Evolutionary conservation across 2,113 vertebrate genomes (phyloP).

Genomic region (Anolis sagrei): DNA sequence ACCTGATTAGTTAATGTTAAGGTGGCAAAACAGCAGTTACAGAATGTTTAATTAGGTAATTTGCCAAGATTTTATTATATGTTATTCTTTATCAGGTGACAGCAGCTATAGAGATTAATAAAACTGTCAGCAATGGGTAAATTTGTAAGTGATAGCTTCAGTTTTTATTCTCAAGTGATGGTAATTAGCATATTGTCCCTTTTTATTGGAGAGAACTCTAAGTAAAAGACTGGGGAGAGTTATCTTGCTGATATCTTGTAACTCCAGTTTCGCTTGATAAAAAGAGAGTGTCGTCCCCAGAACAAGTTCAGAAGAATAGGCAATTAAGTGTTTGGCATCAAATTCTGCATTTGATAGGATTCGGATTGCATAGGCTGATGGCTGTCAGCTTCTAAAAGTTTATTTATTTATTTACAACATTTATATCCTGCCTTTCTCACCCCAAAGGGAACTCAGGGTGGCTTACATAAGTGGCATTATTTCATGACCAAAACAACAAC

Average conservation of each 20-base stretch:
- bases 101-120: conserved; percentile 74
- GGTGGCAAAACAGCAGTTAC: conserved; percentile 40
- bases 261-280: conserved; percentile 38
- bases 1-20: conserved; percentile 70
- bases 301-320: conserved; percentile 35
- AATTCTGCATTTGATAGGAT: conserved; percentile 13
- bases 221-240: conserved; percentile 42
- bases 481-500: too few relatives aligned
- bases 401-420: too few relatives aligned
- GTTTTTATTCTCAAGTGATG: conserved; percentile 65
- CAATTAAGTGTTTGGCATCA: conserved; percentile 45
- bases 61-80: conserved; percentile 67
- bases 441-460: too few relatives aligned
- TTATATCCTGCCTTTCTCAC: too few relatives aligned
- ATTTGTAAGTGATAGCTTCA: conserved; percentile 69
- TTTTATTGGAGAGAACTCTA: conserved; percentile 47
- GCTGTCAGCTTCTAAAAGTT: neutral
- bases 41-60: conserved; percentile 74
- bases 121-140: conserved; percentile 69
- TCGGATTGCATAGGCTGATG: neutral
- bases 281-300: conserved; percentile 38
- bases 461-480: too few relatives aligned
- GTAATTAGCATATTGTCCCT: conserved; percentile 58
- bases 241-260: conserved; percentile 49
- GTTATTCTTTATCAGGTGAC: conserved; percentile 75